Evolutionary conservation across 35 echinoderm and acorn worm species (phyloP), one percentile per base, ranked within the genome.

Genomic region (Stichopus chloronotus): DNA sequence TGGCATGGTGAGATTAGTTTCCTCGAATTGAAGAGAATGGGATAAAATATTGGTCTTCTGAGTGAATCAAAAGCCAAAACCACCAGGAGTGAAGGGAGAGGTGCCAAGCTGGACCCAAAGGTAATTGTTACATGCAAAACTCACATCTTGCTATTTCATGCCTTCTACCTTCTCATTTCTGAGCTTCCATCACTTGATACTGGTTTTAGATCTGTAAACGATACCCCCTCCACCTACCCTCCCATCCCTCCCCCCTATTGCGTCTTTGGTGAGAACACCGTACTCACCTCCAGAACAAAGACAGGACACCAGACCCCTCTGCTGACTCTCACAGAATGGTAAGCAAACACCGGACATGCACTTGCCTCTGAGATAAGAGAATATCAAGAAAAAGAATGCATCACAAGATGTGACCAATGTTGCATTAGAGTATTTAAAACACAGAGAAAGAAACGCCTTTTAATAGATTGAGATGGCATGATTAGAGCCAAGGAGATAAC

Each of bases 241-340:
- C 7, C 16, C n/a, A 77, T 9, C 25, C 25, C 25, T 8, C 25
- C 30, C 30, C 30, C 30, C 0, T 43, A 43, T 43, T 1, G 30
- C 3, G 30, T 43, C 30, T 43, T 43, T 3, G 30, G 30, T 43
- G 30, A 43, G 30, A 43, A 43, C 30, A 1, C 30, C 0, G 30
- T 43, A 43, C 25, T 96, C 89, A 98, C 97, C 52, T 20, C 76
- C 88, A 59, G 78, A 63, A 88, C 97, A 98, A 83, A 98, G 92
- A 87, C 97, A 96, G 13, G 97, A 98, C 4, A 81, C 78, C 55
- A 94, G 56, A 52, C 77, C 84, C 14, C 74, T 25, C 5, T 83
- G 52, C 53, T 83, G 90, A 58, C 79, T 86, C 76, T 98, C 97
- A 88, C 97, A 98, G 91, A 98, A 98, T 59, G 95, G 81, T 21